Conservation (phyloP, 2,797 vertebrate genomes). For the Sternarchorhynchus goeldii region DNA sequence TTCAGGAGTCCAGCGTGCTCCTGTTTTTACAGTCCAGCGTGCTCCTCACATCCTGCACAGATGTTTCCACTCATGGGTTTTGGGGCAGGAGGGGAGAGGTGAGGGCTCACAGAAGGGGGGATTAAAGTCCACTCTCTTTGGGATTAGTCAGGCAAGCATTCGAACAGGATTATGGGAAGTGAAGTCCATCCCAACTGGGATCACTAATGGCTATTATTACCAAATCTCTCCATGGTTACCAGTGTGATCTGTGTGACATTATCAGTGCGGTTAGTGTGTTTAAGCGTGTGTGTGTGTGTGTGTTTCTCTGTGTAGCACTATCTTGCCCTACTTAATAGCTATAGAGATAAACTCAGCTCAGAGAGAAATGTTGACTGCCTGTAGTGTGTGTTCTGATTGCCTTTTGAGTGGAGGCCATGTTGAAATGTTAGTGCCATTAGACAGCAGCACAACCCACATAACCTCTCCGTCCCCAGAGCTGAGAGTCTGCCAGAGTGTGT, state of each 20-base stretch:
- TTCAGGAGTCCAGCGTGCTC: too few relatives aligned
- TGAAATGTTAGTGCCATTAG: slow-evolving; percentile 65
- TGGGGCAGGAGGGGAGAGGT: neutral
- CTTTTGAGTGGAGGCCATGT: slow-evolving; percentile 64
- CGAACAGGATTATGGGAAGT: slow-evolving; percentile 49
- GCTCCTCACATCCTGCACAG: slow-evolving; percentile 24
- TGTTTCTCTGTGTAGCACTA: neutral
- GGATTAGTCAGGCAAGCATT: slow-evolving; percentile 66
- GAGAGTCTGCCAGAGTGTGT: neutral
- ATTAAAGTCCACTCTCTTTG: slow-evolving; percentile 42
- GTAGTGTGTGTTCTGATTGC: slow-evolving; percentile 66
- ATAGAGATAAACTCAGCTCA: slow-evolving; percentile 36
- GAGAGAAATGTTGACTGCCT: slow-evolving; percentile 44
- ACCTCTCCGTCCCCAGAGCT: neutral
- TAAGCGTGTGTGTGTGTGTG: neutral
- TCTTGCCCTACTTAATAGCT: slow-evolving; percentile 24
- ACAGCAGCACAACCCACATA: slow-evolving; percentile 44
- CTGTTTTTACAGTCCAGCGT: slow-evolving; percentile 3
- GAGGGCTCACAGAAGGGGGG: slow-evolving; percentile 11
- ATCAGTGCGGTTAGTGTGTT: slow-evolving; percentile 27
- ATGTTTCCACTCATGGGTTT: slow-evolving; percentile 34
- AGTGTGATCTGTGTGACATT: slow-evolving; percentile 48
- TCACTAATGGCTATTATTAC: slow-evolving; percentile 42
- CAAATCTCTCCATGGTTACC: slow-evolving; percentile 8
- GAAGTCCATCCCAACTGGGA: slow-evolving; percentile 45